These are phyloP conservation scores for Limnephilus lunatus DNA, from an alignment of 2,888 invertebrate species.

Conservation along the genomic window DNA sequence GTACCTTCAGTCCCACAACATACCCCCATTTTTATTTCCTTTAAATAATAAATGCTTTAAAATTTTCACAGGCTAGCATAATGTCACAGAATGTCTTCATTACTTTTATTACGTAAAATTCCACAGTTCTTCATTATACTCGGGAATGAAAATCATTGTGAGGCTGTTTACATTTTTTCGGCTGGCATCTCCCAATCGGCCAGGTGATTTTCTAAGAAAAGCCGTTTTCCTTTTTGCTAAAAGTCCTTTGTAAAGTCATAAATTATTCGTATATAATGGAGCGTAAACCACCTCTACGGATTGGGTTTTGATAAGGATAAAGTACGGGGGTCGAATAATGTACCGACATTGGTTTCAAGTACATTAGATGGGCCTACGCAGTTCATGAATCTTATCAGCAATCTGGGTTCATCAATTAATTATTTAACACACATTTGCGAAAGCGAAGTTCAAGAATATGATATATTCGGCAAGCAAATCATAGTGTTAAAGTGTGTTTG, in stretches of 20 bases:
- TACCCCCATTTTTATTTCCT: too few species aligned
- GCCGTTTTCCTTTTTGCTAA: conserved; percentile 19
- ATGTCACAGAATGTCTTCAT: background rate
- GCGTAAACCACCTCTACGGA: conserved; percentile 49
- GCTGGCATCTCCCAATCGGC: background rate
- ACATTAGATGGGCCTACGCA: background rate
- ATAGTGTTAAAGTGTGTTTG: background rate
- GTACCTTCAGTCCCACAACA: too few species aligned
- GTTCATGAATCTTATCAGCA: background rate
- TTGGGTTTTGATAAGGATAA: conserved; percentile 36
- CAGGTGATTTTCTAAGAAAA: conserved; percentile 35
- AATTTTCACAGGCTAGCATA: background rate
- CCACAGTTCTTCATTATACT: background rate
- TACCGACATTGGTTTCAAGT: background rate
- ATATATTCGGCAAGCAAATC: background rate
- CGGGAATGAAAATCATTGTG: background rate
- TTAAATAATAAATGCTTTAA: background rate
- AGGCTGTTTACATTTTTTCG: conserved; percentile 21
- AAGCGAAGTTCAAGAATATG: background rate
- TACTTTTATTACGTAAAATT: background rate
- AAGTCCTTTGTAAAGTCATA: conserved; percentile 57
- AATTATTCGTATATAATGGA: conserved; percentile 54
- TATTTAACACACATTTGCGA: background rate
- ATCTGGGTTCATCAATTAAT: background rate
- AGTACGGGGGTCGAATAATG: conserved; percentile 58